These are phyloP conservation scores for Andinoacara biseriatus DNA, from an alignment of 2,113 vertebrate species.

Conservation along the genomic window DNA sequence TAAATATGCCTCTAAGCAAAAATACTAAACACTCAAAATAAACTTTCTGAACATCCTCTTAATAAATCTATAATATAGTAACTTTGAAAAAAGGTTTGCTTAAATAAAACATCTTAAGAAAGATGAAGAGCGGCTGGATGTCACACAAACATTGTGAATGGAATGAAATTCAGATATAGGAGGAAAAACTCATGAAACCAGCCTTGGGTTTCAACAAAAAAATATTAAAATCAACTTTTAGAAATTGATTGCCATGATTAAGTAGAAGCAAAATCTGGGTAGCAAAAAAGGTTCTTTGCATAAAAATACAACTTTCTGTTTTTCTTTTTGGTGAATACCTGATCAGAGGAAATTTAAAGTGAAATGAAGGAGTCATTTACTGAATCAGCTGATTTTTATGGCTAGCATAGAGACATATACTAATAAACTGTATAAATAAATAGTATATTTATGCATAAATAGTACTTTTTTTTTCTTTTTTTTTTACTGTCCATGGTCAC, in stretches of 20 bases:
- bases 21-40: constrained; percentile 46
- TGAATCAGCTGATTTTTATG: background rate
- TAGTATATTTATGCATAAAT: background rate
- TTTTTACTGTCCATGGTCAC: background rate
- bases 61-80: constrained; percentile 49
- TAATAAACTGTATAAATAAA: background rate
- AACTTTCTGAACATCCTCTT: constrained; percentile 43
- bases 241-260: background rate
- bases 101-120: constrained; percentile 45
- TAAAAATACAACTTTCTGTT: background rate
- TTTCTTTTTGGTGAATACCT: background rate
- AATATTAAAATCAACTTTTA: background rate
- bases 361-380: background rate
- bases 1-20: constrained; percentile 44
- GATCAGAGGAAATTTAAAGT: background rate
- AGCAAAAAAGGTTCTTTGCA: background rate
- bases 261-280: background rate
- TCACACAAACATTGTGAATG: background rate
- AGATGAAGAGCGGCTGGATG: background rate
- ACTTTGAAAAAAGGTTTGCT: constrained; percentile 19
- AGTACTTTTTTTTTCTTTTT: background rate
- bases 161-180: background rate
- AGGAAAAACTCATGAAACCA: background rate
- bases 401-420: background rate
- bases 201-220: background rate